Base-by-base conservation (phyloP, 2,888 invertebrate genomes). In the Alsophila aescularia region DNA sequence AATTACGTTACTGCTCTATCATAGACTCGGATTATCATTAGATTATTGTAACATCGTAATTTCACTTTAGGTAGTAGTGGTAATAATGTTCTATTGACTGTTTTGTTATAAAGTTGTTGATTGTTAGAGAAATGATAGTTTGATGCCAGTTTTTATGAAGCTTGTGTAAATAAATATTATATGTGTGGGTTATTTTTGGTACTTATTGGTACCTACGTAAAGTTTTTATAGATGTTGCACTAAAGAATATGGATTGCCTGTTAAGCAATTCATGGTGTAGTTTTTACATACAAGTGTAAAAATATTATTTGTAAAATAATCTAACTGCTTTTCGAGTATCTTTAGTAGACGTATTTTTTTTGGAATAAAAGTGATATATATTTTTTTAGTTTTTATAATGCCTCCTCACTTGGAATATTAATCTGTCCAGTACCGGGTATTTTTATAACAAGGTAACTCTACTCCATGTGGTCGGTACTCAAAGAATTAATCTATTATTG, bases 91-190 rank as follows among this genome's bases (percentile, higher is more conserved):
- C 61, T 57, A 67, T 59, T 59, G 55, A 34, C 47, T 57, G 60
- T 57, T 56, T 45, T 52, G 67, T 49, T 58, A 67, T 70, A 70
- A 70, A 66, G 15, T 47, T 62, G 54, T 66, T 60, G 54, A 58
- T 60, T 48, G 58, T 56, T 41, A 51, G 45, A 53, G 43, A 51
- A 45, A 58, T 55, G 45, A 53, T 34, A 37, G 21, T 60, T 64
- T 60, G 27, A 66, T 63, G 42, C 18, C 31, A 13, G 48, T 55
- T 55, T 52, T 60, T 60, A 58, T 51, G 32, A 40, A 40, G 31
- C 40, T 45, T 47, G 40, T 45, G 1, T 37, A 41, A 14, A 27
- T 41, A 10, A 12, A 29, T 27, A 40, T 18, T 51, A 15, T n/a
- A 18, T 12, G 1, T 39, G 2, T 50, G 16, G n/a, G n/a, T n/a